These are phyloP conservation scores for Kryptolebias ocellatus DNA, from an alignment of 2,797 vertebrate species.

Conservation along the genomic window DNA sequence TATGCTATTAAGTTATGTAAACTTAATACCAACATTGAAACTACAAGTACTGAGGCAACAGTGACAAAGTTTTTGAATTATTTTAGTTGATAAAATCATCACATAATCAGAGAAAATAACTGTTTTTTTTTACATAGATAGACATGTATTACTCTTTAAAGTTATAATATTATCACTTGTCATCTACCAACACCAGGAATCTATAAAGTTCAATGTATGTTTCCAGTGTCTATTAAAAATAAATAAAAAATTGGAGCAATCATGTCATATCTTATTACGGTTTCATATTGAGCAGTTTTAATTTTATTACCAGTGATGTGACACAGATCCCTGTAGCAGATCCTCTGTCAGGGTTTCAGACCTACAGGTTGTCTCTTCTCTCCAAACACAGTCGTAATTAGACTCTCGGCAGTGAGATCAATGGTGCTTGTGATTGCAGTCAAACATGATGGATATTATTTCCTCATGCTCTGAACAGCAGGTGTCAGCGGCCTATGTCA, in stretches of 20 bases:
- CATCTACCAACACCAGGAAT: neutral
- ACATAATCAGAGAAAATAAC: neutral
- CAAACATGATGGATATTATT: slow-evolving; percentile 63
- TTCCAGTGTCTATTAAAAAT: neutral
- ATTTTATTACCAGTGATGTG: slow-evolving; percentile 3
- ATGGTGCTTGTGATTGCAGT: slow-evolving; percentile 45
- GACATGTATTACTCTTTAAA: neutral
- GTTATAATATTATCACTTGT: neutral
- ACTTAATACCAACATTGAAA: neutral
- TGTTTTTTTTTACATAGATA: too few species aligned
- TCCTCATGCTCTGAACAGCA: slow-evolving; percentile 39
- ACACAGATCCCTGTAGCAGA: neutral
- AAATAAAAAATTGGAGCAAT: neutral
- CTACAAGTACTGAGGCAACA: neutral
- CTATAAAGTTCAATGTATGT: neutral
- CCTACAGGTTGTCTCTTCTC: slow-evolving; percentile 31
- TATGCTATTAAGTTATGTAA: neutral
- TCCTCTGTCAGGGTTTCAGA: neutral
- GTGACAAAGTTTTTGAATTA: too few species aligned
- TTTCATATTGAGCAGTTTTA: slow-evolving; percentile 2
- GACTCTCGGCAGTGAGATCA: slow-evolving; percentile 43
- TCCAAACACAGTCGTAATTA: slow-evolving; percentile 59
- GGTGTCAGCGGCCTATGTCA: slow-evolving; percentile 55
- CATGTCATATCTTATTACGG: neutral
- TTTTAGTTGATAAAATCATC: too few species aligned